Conservation (phyloP, 2,113 vertebrate species). For the Petaurus breviceps region DNA sequence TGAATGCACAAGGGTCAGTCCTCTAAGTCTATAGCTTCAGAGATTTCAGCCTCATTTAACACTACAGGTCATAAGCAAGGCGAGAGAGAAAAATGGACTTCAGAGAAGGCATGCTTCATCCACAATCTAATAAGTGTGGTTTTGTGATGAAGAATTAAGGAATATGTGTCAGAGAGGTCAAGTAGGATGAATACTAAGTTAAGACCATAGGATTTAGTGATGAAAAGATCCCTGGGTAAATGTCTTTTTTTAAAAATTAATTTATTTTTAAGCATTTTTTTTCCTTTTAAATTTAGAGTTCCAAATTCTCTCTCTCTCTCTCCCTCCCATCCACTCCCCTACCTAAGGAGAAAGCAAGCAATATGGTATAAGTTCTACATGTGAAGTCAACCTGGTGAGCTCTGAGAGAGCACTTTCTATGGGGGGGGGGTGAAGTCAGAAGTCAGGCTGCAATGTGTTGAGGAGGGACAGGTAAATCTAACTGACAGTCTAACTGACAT, state of each 20-base stretch:
- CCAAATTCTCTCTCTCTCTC: background rate
- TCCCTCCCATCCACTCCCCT: no score
- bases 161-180: background rate
- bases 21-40: background rate
- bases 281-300: no score
- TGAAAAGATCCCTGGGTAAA: background rate
- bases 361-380: background rate
- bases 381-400: background rate
- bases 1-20: background rate
- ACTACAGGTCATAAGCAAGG: background rate
- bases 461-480: background rate
- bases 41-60: background rate
- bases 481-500: background rate
- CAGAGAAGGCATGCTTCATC: background rate
- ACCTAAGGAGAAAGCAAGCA: background rate
- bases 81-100: background rate
- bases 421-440: background rate
- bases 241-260: no score
- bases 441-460: background rate
- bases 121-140: background rate
- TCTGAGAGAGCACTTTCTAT: background rate
- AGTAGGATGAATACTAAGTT: no score
- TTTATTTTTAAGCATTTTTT: no score
- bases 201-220: background rate
- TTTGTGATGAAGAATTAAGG: background rate